Evolutionary conservation across 2,888 invertebrate species (phyloP), one percentile per base, ranked within the genome.

Genomic region (Trichopria drosophilae): DNA sequence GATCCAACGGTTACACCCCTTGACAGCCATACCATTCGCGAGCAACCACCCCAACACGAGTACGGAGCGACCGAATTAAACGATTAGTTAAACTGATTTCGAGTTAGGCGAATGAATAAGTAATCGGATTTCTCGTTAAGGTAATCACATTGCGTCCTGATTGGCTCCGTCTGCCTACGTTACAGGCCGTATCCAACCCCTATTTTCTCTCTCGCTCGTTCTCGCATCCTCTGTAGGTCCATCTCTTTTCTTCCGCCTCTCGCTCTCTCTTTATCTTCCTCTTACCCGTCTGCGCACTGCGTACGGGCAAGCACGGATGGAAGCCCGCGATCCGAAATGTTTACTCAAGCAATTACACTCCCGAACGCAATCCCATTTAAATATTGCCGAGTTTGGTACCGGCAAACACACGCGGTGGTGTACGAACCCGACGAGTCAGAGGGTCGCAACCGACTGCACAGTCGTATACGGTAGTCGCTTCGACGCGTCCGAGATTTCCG

Each of bases 81-180:
- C 75, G 76, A 76, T 76, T 76, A 76, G 76, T 76, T 76, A 76
- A 76, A 76, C 76, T 76, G 75, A 76, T 76, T 76, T 75, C 74
- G 69, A 75, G 72, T 73, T 73, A 73, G 73, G 70, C 70, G 76
- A 76, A 76, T 76, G 76, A 76, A 75, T 76, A 76, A 76, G 75
- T 76, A 76, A 76, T 76, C 72, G 72, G 73, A 75, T 76, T 76
- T 75, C 75, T 75, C 73, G 75, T 76, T 76, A 76, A 74, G 72
- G 71, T 75, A 76, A 76, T 76, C 73, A 71, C 72, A 73, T 76
- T 75, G 72, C 69, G 64, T 62, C 66, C 71, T 73, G 72, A 74
- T 73, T 73, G 73, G 72, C 71, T 71, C 67, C 70, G 71, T 71
- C 71, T 71, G 71, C 67, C 69, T 62, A 63, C 63, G 66, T 66